A percentile compares a stretch with the other conserved stretches of the same genome.
These are phyloP conservation scores for Eledona agricola DNA, from an alignment of 2,888 invertebrate species.

Conservation along the genomic window DNA sequence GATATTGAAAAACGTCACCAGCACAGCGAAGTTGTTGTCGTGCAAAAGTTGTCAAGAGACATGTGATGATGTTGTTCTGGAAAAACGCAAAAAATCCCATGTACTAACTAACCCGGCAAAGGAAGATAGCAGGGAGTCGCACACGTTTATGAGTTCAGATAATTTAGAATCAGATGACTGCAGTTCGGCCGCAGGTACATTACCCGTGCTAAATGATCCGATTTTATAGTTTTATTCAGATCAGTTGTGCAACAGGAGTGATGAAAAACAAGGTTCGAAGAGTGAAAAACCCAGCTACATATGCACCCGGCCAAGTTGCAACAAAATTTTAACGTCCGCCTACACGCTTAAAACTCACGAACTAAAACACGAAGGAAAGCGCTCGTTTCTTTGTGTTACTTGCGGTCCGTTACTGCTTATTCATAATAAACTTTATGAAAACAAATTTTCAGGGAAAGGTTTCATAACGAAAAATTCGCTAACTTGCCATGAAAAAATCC, in stretches of 20 bases:
- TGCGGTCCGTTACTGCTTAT: constrained; percentile 47
- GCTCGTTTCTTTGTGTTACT: constrained; percentile 51
- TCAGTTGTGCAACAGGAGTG: constrained; percentile 2
- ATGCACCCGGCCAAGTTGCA: constrained; percentile 45
- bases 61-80: no score
- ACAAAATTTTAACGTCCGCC: constrained; percentile 44
- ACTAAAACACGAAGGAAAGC: constrained; percentile 48
- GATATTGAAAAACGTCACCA: constrained; percentile 10
- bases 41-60: no score
- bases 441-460: constrained; percentile 48
- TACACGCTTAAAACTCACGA: constrained; percentile 48
- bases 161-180: no score
- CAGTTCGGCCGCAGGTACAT: no score
- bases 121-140: no score
- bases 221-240: no score
- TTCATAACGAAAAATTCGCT: constrained; percentile 53
- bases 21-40: no score
- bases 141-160: no score
- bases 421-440: constrained; percentile 8
- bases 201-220: no score
- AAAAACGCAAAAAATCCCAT: no score
- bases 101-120: no score
- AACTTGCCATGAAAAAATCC: constrained; percentile 54
- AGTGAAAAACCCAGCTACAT: constrained; percentile 32
- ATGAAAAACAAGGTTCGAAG: constrained; percentile 6